A percentile compares a stretch with the other conserved stretches of the same genome.
These are phyloP conservation scores for Rhincodon typus DNA, from an alignment of 2,797 vertebrate genomes.

Conservation along the genomic window DNA sequence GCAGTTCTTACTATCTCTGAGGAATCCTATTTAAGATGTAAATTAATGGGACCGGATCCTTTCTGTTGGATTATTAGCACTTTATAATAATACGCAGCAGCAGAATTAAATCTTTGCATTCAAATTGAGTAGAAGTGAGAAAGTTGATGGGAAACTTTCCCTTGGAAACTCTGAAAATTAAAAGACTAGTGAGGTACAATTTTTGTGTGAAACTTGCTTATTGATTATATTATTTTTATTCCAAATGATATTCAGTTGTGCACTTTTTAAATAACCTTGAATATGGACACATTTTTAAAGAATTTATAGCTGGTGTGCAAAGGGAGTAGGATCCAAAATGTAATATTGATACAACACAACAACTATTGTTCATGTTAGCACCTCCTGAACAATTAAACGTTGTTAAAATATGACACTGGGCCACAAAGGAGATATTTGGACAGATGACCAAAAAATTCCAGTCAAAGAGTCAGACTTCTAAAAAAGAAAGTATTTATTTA, in stretches of 20 bases:
- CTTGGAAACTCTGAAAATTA: not conserved
- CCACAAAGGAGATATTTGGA: not conserved
- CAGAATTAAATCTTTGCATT: not conserved
- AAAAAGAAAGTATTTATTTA: too few relatives aligned
- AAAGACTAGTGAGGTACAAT: not conserved
- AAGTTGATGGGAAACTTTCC: too few relatives aligned
- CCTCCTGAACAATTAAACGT: not conserved
- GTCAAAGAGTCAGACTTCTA: not conserved
- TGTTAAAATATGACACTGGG: not conserved
- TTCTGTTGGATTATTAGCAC: constrained; percentile 45
- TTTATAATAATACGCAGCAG: constrained; percentile 36
- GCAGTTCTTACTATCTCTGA: not conserved
- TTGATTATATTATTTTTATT: not conserved
- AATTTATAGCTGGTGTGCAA: not conserved
- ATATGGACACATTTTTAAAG: not conserved
- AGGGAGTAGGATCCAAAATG: not conserved
- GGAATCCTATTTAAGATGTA: constrained; percentile 40
- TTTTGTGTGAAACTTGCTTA: not conserved
- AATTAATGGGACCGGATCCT: constrained; percentile 43
- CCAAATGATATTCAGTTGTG: not conserved
- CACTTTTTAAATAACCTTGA: not conserved
- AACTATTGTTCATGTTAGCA: not conserved
- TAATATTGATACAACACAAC: not conserved
- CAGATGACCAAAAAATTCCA: too few relatives aligned
- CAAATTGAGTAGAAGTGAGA: not conserved